Evolutionary conservation across 1,140 invertebrate species (phyloP), one percentile per base, ranked within the genome.

Genomic region (Zaprionus davidi): DNA sequence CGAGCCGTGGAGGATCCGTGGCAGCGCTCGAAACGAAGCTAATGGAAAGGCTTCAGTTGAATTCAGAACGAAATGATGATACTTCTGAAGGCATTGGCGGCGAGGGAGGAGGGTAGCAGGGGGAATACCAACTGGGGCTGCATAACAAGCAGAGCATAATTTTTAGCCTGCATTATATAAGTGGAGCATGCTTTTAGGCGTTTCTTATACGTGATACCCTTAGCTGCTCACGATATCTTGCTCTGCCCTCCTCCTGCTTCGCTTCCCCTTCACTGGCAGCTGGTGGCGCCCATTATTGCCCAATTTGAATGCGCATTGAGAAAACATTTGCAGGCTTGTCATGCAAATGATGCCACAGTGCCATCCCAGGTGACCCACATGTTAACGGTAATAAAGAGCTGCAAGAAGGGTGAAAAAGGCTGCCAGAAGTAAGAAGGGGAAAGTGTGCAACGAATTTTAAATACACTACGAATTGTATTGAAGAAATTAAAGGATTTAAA

Each of bases 291-390:
- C 71, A 78, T 81, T 78, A 81, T 81, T 81, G 78, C 57, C 76
- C 78, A 81, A 81, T 80, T 80, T 80, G 62, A 78, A 78, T 78
- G 70, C 65, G 76, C 78, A 78, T 75, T 68, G 78, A 75, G 67
- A 78, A 81, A 78, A 81, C 78, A 81, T 81, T 81, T 78, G 41
- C 63, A 55, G 59, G 17, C 64, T 78, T 77, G 73, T 77, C 77
- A 79, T 81, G 77, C 73, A 81, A 81, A 81, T 79, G 70, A 76
- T 77, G 79, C 64, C 78, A 78, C 71, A 78, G 71, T 78, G 56
- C 60, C 65, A 69, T 84, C 82, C 81, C 82, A 81, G 82, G 81
- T 80, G 82, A 84, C 81, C 82, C 78, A 84, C 84, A 84, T 84
- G 82, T 84, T 83, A 84, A 63, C 78, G 70, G 74, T 57, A 81